phyloP scores from a whole-genome alignment of 2,797 vertebrate genomes.

The Setipinna tenuifilis region DNA sequence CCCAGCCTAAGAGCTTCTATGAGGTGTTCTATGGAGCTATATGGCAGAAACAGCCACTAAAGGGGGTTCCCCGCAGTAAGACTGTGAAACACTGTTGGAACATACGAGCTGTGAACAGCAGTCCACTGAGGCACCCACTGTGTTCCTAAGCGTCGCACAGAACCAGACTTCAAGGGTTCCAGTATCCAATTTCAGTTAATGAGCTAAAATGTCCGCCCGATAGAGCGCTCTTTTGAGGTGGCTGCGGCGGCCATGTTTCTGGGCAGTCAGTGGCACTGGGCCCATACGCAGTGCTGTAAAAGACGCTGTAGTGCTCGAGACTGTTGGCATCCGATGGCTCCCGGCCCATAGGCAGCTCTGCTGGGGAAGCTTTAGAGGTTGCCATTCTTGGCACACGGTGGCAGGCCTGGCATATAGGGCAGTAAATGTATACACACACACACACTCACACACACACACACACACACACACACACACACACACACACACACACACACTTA shows the following conservation, averaged over 20 bases:
- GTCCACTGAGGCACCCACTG: background rate
- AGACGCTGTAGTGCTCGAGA: background rate
- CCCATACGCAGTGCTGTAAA: background rate
- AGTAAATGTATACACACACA: too few species aligned
- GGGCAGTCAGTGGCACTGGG: background rate
- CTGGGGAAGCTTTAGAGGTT: background rate
- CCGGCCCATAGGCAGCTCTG: background rate
- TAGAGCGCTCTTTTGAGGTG: background rate
- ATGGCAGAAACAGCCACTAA: background rate
- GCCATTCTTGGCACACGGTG: background rate
- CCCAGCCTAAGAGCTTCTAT: background rate
- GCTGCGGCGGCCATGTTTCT: background rate
- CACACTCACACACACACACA: too few species aligned
- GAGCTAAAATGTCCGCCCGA: background rate
- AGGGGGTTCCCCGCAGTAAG: background rate
- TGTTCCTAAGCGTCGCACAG: background rate
- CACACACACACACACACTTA: background rate
- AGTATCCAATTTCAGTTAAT: conserved; percentile 6
- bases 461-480: too few species aligned
- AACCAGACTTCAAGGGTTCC: background rate
- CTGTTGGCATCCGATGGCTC: conserved; percentile 21
- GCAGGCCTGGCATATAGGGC: background rate
- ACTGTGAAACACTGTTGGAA: background rate
- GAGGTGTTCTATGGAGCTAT: background rate
- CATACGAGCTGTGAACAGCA: background rate